Percentiles rank a stretch among this genome's conserved stretches.
Conservation (phyloP, 1,140 invertebrate genomes). For the Conus betulinus region DNA sequence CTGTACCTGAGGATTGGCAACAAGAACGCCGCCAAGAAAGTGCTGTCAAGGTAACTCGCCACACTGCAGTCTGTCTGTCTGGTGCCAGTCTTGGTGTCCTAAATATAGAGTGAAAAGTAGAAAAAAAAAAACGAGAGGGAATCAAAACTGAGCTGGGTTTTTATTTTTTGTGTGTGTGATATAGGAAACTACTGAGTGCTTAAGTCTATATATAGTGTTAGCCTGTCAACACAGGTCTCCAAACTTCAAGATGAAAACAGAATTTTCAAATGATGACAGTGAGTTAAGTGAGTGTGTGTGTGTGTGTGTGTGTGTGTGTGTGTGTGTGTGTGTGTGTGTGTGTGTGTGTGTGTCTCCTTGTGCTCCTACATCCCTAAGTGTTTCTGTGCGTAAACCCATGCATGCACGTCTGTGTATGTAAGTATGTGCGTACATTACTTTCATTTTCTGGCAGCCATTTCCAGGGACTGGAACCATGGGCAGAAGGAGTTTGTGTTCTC, state of each 20-base stretch:
- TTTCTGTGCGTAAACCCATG: not conserved
- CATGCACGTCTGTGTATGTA: not conserved
- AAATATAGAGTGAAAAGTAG: too few relatives aligned
- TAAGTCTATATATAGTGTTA: too few relatives aligned
- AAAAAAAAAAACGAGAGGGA: too few relatives aligned
- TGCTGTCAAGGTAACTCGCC: constrained; percentile 30
- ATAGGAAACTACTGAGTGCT: too few relatives aligned
- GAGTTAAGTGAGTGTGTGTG: not conserved
- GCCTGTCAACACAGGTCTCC: too few relatives aligned
- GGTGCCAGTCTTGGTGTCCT: too few relatives aligned
- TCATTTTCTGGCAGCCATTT: constrained; percentile 37
- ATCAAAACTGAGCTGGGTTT: too few relatives aligned
- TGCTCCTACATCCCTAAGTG: not conserved
- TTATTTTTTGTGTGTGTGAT: too few relatives aligned
- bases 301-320: not conserved
- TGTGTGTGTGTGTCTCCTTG: not conserved
- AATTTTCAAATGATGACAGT: too few relatives aligned
- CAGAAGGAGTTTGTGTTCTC: constrained; percentile 9
- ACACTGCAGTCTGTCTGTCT: too few relatives aligned
- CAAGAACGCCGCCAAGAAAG: constrained; percentile 41
- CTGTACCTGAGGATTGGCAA: constrained; percentile 27
- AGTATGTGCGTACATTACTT: not conserved
- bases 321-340: constrained; percentile 4
- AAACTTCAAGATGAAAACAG: too few relatives aligned
- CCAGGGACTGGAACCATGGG: constrained; percentile 36